Base-by-base conservation (phyloP, 2,797 vertebrate genomes). In the Danio choprae region DNA sequence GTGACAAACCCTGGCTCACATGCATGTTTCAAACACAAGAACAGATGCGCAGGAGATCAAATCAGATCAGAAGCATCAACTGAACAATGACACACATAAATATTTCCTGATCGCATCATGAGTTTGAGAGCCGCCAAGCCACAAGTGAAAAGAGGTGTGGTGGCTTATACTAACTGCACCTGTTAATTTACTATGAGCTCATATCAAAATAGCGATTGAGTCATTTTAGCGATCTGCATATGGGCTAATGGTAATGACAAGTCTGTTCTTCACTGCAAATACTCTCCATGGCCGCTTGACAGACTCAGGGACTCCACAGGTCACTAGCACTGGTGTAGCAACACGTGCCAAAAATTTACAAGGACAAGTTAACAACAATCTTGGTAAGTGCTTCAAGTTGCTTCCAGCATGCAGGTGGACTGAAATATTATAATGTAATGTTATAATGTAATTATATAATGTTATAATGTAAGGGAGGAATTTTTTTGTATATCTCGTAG, bases 321-420 rank as follows among this genome's bases (percentile, higher is more conserved):
- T 62, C 80, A 71, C 50, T 22, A 48, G 59, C 38, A 40, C 38
- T 20, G 44, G 16, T 22, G 36, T 41, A 79, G 53, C 12, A 53
- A 53, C 59, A 63, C 63, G 51, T n/a, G 11, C 13, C 55, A 18
- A 15, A 40, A 44, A 56, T 68, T 78, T 60, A 82, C 55, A 51
- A 48, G 69, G 10, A 53, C 36, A 56, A 55, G 55, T 84, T 74
- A 50, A 83, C 15, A 63, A 64, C 81, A 58, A 73, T 53, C 76
- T 69, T 74, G 86, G 85, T 84, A 81, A 53, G 7, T 20, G n/a
- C 50, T 77, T 82, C 83, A 63, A 84, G 84, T 86, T 84, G 83
- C 55, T 20, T 63, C 72, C 88, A 88, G 87, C 89, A 56, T 68
- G 78, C 89, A 89, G 88, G 90, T 92, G 87, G 89, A 89, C 79